Percentiles rank a stretch among this genome's conserved stretches.
Conservation (phyloP, 2,797 vertebrate species). For the Megalops cyprinoides region DNA sequence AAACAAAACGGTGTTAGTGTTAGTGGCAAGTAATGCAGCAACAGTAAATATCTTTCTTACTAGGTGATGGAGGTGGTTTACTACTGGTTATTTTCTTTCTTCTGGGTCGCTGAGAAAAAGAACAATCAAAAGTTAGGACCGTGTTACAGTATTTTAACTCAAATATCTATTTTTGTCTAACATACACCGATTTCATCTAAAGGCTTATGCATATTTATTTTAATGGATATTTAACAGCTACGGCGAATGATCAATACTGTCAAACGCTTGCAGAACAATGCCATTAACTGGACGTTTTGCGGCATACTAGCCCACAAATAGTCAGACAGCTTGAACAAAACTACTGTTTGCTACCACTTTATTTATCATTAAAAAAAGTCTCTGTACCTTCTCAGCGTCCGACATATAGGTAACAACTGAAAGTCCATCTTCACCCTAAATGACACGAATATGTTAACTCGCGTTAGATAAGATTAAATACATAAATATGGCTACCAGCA, state of each 20-base stretch:
- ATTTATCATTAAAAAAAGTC: too few species aligned
- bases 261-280: too few species aligned
- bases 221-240: too few species aligned
- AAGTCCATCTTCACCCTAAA: slow-evolving; percentile 65
- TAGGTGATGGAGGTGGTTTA: slow-evolving; percentile 64
- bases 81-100: slow-evolving; percentile 74
- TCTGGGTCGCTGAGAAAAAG: slow-evolving; percentile 70
- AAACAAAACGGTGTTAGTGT: neutral
- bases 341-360: neutral
- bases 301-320: too few species aligned
- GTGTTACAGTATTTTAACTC: too few species aligned
- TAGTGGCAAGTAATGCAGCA: neutral
- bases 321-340: too few species aligned
- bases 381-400: slow-evolving; percentile 66
- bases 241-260: too few species aligned
- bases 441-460: neutral
- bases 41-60: too few species aligned
- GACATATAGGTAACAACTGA: slow-evolving; percentile 60
- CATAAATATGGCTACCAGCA: neutral
- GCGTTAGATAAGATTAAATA: neutral
- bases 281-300: too few species aligned
- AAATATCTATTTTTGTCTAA: too few species aligned
- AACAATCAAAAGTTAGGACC: slow-evolving; percentile 23
- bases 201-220: too few species aligned
- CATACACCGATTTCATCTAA: too few species aligned